phyloP scores from a whole-genome alignment of 1,140 invertebrate genomes.

The Achroia grisella region DNA sequence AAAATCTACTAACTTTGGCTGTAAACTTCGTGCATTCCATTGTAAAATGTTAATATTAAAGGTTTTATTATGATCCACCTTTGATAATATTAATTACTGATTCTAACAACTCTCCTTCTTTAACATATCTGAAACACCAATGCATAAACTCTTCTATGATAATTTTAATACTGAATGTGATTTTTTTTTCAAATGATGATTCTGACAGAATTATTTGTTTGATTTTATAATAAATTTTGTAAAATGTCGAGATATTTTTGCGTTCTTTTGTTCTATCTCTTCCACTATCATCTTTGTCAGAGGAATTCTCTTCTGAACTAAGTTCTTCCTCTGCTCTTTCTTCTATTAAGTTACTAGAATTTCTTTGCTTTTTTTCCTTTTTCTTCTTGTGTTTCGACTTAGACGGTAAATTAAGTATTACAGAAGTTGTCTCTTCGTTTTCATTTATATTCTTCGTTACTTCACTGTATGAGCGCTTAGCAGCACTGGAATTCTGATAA shows the following conservation, averaged over 20 bases:
- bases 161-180: too few relatives aligned
- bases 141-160: too few relatives aligned
- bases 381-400: neutral
- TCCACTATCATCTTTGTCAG: neutral
- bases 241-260: too few relatives aligned
- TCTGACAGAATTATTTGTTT: too few relatives aligned
- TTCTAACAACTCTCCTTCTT: neutral
- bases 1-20: constrained; percentile 7
- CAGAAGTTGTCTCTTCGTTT: neutral
- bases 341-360: neutral
- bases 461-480: neutral
- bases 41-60: constrained; percentile 7
- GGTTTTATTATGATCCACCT: neutral
- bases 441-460: neutral
- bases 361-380: neutral
- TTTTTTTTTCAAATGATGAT: too few relatives aligned
- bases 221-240: too few relatives aligned
- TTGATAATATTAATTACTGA: neutral
- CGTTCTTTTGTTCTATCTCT: neutral
- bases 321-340: neutral
- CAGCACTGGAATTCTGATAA: neutral
- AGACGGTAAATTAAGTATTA: neutral
- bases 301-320: too few relatives aligned
- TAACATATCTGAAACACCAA: neutral
- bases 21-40: constrained; percentile 9